Evolutionary conservation across 2,113 vertebrate species (phyloP), one percentile per base, ranked within the genome.

Genomic region (Leucopternis melanops): DNA sequence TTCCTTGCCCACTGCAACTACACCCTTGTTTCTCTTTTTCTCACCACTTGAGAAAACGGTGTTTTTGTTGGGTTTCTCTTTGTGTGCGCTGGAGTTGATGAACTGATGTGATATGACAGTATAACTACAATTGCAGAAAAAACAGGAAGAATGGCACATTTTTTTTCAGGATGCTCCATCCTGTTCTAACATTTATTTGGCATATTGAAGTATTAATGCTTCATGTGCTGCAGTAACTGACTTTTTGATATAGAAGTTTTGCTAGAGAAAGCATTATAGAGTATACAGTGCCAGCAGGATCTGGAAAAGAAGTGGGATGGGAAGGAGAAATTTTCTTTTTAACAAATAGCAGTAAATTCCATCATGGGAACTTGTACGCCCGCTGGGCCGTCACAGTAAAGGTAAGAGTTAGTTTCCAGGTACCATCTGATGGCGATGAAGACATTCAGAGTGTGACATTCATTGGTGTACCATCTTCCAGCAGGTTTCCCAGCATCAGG

Each of bases 11-110:
- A 0, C 49, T 77, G 67, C 62, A 77, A 65, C 20, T 65, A 18
- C 22, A 10, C 17, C 8, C 36, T 34, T 1, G 1, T 63, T 67
- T 29, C 36, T 45, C 36, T 32, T 47, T 73, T 62, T 49, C 75
- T 58, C 45, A 34, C 20, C 31, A 10, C n/a, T 58, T 32, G 20
- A 62, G 81, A 18, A 31, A 71, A 57, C 8, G 12, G 2, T 38
- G 83, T 42, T 50, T 69, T 66, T 67, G 16, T 13, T 67, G 47
- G 40, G 12, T 74, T 73, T 74, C 31, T 84, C 32, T 73, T 34
- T 74, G 36, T 0, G 2, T 40, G 54, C 0, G 0, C 62, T 54
- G 66, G 44, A 34, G 29, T 27, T 26, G 47, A 21, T 50, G 69
- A 79, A 16, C 16, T 52, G 73, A 81, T 89, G 25, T 4, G 34